phyloP scores from a whole-genome alignment of 2,797 vertebrate species.

The Chromis chromis region DNA sequence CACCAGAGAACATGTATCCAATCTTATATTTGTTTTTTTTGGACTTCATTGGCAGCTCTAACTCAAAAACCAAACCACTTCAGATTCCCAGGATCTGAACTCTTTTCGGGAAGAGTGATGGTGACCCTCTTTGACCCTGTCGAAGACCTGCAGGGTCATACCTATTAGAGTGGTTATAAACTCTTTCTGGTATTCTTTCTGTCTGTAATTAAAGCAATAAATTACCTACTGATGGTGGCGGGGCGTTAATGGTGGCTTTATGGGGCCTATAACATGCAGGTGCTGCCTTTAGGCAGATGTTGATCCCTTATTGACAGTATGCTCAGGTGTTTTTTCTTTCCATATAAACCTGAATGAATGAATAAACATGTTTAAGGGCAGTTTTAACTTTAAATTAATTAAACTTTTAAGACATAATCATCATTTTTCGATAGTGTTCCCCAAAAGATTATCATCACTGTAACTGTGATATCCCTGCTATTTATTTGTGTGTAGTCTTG shows the following conservation, averaged over 20 bases:
- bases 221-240: conserved; percentile 72
- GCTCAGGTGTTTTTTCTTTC: not conserved
- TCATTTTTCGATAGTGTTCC: not conserved
- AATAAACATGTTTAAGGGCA: not conserved
- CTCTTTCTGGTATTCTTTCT: conserved; percentile 71
- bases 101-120: conserved; percentile 69
- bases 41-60: not conserved
- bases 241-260: conserved; percentile 80
- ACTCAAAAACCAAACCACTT: conserved; percentile 12
- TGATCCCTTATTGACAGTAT: conserved; percentile 18
- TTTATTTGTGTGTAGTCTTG: too few species aligned
- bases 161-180: conserved; percentile 73
- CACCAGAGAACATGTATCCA: not conserved
- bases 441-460: not conserved
- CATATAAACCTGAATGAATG: not conserved
- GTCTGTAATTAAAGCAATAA: conserved; percentile 84
- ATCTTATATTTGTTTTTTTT: not conserved
- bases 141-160: conserved; percentile 66
- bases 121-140: conserved; percentile 69
- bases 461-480: not conserved
- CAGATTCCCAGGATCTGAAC: conserved; percentile 54
- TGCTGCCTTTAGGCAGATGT: conserved; percentile 53
- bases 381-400: not conserved
- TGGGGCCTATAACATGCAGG: conserved; percentile 71
- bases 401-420: not conserved